A percentile compares a stretch with the other conserved stretches of the same genome.
phyloP scores from a whole-genome alignment of 2,113 vertebrate species.

The Grammomys dolichurus region DNA sequence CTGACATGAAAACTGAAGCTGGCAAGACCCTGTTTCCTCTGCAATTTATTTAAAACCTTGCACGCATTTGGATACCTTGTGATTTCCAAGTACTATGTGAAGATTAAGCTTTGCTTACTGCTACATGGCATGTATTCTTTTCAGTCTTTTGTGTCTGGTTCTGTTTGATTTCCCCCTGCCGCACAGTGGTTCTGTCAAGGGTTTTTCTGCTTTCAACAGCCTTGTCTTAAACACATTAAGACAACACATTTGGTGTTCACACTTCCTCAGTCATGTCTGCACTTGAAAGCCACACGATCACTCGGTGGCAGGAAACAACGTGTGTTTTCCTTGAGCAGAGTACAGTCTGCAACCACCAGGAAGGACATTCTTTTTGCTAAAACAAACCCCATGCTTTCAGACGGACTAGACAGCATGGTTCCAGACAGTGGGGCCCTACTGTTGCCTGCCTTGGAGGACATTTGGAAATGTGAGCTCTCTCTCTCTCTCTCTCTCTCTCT shows the following conservation, averaged over 20 bases:
- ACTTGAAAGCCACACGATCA: conserved; percentile 83
- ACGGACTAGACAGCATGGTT: conserved; percentile 77
- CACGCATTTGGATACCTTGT: conserved; percentile 91
- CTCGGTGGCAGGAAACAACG: conserved; percentile 80
- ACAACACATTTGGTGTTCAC: conserved; percentile 87
- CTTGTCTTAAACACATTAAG: conserved; percentile 88
- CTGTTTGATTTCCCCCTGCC: conserved; percentile 88
- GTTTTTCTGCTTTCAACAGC: conserved; percentile 88
- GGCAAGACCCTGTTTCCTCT: conserved; percentile 87
- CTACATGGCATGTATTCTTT: conserved; percentile 89
- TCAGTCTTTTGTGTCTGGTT: conserved; percentile 88
- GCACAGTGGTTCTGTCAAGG: conserved; percentile 84
- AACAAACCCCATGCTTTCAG: conserved; percentile 75
- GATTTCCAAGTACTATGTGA: conserved; percentile 89
- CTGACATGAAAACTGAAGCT: conserved; percentile 88
- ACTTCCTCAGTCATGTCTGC: conserved; percentile 83
- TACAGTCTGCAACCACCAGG: conserved; percentile 78
- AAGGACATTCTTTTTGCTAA: conserved; percentile 77
- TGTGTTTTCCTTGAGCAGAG: conserved; percentile 80
- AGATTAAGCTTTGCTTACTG: conserved; percentile 90
- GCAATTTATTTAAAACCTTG: conserved; percentile 90
- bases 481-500: neutral
- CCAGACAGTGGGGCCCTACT: conserved; percentile 70
- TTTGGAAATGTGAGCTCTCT: conserved; percentile 60
- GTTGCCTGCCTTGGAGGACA: conserved; percentile 75